Evolutionary conservation across 1,140 invertebrate genomes (phyloP), one percentile per base, ranked within the genome.

Genomic region (Rhynchophorus ferrugineus): DNA sequence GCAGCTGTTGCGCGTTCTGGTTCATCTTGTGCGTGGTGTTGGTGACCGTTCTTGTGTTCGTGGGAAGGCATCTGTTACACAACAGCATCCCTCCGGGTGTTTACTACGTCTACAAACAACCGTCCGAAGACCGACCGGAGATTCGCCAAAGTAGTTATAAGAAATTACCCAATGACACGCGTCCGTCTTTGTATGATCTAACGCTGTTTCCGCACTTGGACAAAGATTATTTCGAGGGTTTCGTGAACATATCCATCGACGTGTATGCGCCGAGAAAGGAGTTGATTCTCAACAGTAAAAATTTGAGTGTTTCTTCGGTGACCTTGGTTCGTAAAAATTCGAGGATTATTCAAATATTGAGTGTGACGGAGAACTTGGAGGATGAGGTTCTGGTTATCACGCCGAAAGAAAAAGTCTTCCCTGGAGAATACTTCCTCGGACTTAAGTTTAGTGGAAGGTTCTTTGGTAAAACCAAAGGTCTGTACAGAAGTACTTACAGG

Each of bases 401-500:
- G 14, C 69, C 76, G 0, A 69, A 71, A 1, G 51, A 75, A 1
- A 69, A 74, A 1, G 56, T 89, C 1, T 37, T 58, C 14, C 64
- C 73, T 3, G 83, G 81, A 13, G 68, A 73, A n/a, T 87, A 87
- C 54, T 69, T 75, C 37, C 61, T 89, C 11, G 69, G 64, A 2
- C 56, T 87, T n/a, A 71, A 79, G 35, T 91, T 89, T 55, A 73
- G 74, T 46, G 89, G 88, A 6, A 78, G 73, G 8, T 67, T 90
- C 11, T 71, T 69, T 1, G 73, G 81, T 38, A 77, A 78, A 63
- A 84, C 87, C 47, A 78, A 83, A 14, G 89, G 89, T 1, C 82
- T 92, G 59, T 92, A 92, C 67, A 77, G 80, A 36, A 90, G 87
- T 65, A 74, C 71, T 19, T 91, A 92, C 66, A 75, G 83, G 58